Base-by-base conservation (phyloP, 2,888 invertebrate species). In the Sclerodermus sp. region DNA sequence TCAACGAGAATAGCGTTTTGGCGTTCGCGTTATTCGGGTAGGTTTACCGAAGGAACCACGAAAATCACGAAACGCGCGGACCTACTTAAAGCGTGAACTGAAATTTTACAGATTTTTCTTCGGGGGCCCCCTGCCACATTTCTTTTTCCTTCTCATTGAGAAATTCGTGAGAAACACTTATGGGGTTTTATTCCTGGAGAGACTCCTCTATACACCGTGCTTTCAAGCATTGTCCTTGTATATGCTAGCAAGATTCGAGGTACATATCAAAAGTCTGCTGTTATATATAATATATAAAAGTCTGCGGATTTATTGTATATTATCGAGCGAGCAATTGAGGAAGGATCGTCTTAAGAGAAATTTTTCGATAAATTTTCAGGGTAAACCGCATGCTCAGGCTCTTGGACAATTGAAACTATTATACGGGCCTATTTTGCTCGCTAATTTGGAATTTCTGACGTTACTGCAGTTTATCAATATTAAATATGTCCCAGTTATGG, bases 1-100 rank as follows among this genome's bases (percentile, higher is more conserved):
- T 90, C 8, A 85, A 85, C 70, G 79, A 84, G 37, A 86, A 89
- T 44, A 88, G 86, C 65, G 76, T 90, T 3, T 68, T 88, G 32
- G 88, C 90, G 1, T 91, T 89, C 79, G 89, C 85, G 36, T 72
- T 87, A 9, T 91, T 87, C 81, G 91, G 91, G 90, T 89, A 80
- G 34, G 50, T 23, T 37, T 17, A 16, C 42, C 31, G 1, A 34
- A 45, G 44, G 34, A 34, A 34, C 34, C 3, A 9, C 30, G 10
- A 30, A 9, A 10, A 30, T n/a, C n/a, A n/a, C n/a, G 30, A 30
- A 6, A 30, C 10, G n/a, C 49, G 10, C 8, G n/a, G n/a, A n/a
- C n/a, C n/a, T n/a, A n/a, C n/a, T n/a, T n/a, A 38, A n/a, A 52
- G 18, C 16, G 15, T 34, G 39, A 2, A 6, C 18, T 39, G 3